These are phyloP conservation scores for Microcebus tavaratra DNA, from an alignment of 2,113 vertebrate species.

Conservation along the genomic window DNA sequence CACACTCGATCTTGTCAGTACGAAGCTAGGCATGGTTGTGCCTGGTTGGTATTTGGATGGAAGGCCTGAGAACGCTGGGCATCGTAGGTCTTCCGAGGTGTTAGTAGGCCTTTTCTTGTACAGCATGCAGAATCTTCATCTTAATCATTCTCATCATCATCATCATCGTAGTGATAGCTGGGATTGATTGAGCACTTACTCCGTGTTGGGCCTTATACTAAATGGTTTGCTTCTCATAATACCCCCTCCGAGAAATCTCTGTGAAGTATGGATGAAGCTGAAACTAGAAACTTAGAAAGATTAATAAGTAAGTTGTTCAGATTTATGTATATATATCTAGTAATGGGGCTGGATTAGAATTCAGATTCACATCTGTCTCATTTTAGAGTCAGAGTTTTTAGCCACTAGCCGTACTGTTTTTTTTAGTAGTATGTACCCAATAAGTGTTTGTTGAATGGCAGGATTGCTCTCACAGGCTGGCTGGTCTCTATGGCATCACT, in stretches of 20 bases:
- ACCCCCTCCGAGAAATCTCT: neutral
- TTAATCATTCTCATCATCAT: accelerated
- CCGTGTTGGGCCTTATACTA: neutral
- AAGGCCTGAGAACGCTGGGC: neutral
- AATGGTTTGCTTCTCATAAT: neutral
- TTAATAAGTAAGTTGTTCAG: slow-evolving; percentile 25
- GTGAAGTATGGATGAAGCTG: neutral
- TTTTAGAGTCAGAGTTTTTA: neutral
- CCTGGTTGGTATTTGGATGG: neutral
- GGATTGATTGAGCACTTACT: neutral
- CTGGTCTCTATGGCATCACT: neutral
- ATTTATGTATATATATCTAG: neutral
- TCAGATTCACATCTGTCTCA: neutral
- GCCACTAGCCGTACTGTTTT: neutral
- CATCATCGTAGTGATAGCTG: neutral
- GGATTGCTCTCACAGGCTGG: neutral
- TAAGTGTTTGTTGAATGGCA: neutral
- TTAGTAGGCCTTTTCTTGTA: neutral
- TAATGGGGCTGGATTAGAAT: neutral
- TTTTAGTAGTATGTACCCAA: neutral
- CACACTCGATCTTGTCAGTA: neutral
- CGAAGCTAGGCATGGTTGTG: neutral
- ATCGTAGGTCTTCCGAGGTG: neutral
- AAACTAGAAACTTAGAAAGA: neutral
- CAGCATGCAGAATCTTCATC: neutral